Evolutionary conservation across 2,888 invertebrate genomes (phyloP).

Genomic region (Drosophila pullipes): DNA sequence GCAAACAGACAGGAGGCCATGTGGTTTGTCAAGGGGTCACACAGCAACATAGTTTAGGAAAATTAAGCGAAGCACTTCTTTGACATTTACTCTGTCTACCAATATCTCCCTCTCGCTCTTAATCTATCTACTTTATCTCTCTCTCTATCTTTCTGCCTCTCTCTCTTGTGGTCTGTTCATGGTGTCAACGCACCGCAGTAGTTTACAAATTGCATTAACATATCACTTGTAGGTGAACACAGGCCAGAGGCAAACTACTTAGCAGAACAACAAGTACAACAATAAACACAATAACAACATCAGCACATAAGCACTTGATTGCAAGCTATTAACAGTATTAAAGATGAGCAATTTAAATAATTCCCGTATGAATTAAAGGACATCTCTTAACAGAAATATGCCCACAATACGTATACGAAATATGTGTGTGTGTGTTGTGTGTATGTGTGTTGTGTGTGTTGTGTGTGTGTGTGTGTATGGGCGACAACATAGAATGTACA

Average conservation of each 20-base stretch:
- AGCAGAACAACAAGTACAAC: slow-evolving; percentile 14
- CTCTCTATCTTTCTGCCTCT: neutral
- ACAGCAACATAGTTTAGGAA: slow-evolving; percentile 13
- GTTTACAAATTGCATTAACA: slow-evolving; percentile 72
- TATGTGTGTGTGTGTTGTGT: neutral
- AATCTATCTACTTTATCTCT: neutral
- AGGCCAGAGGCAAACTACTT: slow-evolving; percentile 10
- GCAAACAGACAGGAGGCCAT: slow-evolving; percentile 14
- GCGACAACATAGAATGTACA: slow-evolving; percentile 8
- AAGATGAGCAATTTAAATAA: slow-evolving; percentile 77
- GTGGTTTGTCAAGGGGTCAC: neutral
- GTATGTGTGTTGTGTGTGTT: neutral
- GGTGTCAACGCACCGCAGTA: slow-evolving; percentile 30
- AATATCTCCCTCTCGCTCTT: neutral
- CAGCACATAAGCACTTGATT: slow-evolving; percentile 67
- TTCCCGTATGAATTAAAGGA: slow-evolving; percentile 72
- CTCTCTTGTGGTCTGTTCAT: neutral
- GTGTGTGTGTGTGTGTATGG: slow-evolving; percentile 2
- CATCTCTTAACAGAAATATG: slow-evolving; percentile 25
- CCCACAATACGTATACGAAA: neutral
- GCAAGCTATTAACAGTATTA: slow-evolving; percentile 81
- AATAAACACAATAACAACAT: slow-evolving; percentile 28
- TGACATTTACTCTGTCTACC: slow-evolving; percentile 24
- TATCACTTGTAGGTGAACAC: slow-evolving; percentile 38
- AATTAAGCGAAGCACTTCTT: slow-evolving; percentile 33